A percentile compares a stretch with the other conserved stretches of the same genome.
Evolutionary conservation across 2,888 invertebrate species (phyloP).

Genomic region (Corbicula japonica): DNA sequence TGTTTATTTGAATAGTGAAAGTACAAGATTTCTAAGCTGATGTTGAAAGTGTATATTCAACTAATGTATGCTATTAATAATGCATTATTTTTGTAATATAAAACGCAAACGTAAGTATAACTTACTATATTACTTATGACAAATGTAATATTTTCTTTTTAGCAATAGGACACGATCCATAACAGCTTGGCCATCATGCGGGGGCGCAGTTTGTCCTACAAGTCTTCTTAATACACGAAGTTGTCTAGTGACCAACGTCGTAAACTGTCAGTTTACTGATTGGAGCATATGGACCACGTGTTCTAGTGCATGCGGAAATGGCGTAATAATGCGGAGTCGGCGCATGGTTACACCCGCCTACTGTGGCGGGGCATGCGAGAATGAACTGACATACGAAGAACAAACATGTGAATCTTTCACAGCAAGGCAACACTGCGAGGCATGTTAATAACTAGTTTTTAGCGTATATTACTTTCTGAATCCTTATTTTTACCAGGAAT

Average conservation of each 20-base stretch:
- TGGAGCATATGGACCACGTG: constrained; percentile 74
- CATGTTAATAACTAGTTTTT: no score
- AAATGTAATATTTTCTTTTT: no score
- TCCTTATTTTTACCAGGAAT: no score
- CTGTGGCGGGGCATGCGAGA: constrained; percentile 70
- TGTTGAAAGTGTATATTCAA: no score
- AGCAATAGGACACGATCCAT: constrained; percentile 65
- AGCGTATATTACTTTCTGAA: no score
- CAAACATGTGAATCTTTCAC: constrained; percentile 64
- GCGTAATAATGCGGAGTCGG: constrained; percentile 57
- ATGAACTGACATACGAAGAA: constrained; percentile 54
- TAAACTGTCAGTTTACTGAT: constrained; percentile 67
- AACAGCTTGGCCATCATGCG: constrained; percentile 57
- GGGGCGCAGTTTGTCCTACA: constrained; percentile 65
- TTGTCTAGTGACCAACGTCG: constrained; percentile 58
- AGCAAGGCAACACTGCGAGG: constrained; percentile 69
- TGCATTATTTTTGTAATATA: no score
- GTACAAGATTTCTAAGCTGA: no score
- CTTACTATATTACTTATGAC: no score
- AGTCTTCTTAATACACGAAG: constrained; percentile 57
- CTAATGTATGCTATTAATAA: no score
- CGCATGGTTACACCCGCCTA: constrained; percentile 68
- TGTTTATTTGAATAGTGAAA: no score
- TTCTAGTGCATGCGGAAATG: constrained; percentile 71
- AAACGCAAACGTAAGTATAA: no score